These are phyloP conservation scores for Picathartes gymnocephalus DNA, from an alignment of 2,113 vertebrate genomes.

Conservation along the genomic window DNA sequence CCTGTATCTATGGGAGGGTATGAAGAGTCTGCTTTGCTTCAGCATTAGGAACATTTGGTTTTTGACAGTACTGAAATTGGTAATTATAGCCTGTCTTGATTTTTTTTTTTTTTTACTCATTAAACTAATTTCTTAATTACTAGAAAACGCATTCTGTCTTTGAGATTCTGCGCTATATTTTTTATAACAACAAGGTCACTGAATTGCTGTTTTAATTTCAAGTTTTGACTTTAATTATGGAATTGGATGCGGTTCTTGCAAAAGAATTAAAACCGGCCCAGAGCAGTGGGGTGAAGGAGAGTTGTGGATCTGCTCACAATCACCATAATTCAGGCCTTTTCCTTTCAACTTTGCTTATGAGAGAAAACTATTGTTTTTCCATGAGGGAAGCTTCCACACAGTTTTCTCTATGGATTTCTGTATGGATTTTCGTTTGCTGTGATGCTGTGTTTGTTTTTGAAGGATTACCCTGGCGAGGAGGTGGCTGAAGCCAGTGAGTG, in stretches of 20 bases:
- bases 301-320: not conserved
- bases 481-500: not conserved
- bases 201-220: not conserved
- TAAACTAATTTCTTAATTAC: not conserved
- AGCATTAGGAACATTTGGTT: not conserved
- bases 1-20: not conserved
- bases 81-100: not conserved
- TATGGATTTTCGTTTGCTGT: not conserved
- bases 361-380: not conserved
- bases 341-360: not conserved
- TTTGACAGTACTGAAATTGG: not conserved
- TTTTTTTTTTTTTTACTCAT: not conserved
- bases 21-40: not conserved
- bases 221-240: not conserved
- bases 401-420: not conserved
- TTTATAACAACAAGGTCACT: not conserved
- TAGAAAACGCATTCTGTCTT: not conserved
- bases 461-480: not conserved
- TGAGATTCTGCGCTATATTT: not conserved
- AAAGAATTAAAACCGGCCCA: not conserved
- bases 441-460: not conserved
- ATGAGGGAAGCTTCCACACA: not conserved
- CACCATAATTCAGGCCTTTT: not conserved
- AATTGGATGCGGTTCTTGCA: not conserved
- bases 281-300: not conserved